phyloP scores from a whole-genome alignment of 2,888 invertebrate species.

The Folsomia candida region DNA sequence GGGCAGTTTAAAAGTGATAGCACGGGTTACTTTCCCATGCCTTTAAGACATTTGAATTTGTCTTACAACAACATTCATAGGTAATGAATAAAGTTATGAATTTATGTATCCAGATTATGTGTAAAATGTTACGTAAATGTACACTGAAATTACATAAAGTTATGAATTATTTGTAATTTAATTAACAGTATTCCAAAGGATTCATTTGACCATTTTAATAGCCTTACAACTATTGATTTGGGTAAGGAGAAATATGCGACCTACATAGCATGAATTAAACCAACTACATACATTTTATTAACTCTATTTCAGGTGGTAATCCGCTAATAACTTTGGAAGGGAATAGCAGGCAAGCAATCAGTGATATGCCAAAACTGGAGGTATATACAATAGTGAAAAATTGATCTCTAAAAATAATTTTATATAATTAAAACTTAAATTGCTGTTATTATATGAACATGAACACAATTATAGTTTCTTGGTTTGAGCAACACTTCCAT shows the following conservation, averaged over 20 bases:
- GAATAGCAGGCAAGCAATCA: constrained; percentile 55
- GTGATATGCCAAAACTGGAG: constrained; percentile 64
- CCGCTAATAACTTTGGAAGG: constrained; percentile 66
- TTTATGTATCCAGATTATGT: background rate
- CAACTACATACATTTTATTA: no score
- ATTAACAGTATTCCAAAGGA: constrained; percentile 1
- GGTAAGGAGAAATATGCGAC: no score
- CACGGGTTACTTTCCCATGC: constrained; percentile 37
- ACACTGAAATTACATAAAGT: background rate
- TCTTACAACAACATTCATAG: constrained; percentile 43
- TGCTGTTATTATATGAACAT: no score
- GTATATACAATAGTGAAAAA: no score
- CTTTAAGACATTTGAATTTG: constrained; percentile 38
- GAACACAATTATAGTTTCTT: constrained; percentile 33
- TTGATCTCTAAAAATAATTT: no score
- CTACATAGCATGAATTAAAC: no score
- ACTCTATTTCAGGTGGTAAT: constrained; percentile 73
- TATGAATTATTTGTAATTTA: no score
- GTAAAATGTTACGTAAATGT: no score
- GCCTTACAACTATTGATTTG: background rate
- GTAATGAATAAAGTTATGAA: constrained; percentile 14
- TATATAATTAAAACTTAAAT: no score
- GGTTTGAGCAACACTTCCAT: constrained; percentile 36
- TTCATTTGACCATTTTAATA: constrained; percentile 69
- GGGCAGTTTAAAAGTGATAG: constrained; percentile 28